Conservation (phyloP, 2,113 vertebrate genomes). For the Oxygymnocypris stewartii region DNA sequence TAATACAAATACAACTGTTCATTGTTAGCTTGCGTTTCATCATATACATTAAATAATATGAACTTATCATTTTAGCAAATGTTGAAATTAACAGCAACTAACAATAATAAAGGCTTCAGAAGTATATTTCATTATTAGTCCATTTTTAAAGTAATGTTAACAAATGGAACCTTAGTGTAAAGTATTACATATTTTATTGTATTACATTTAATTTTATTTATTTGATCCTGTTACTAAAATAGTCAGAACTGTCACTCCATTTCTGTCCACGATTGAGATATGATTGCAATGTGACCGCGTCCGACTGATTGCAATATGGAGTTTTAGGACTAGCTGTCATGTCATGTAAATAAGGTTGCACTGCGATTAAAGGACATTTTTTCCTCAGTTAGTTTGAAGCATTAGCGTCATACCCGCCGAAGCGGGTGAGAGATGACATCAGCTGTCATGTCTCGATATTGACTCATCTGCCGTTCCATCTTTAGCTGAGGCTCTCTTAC, state of each 20-base stretch:
- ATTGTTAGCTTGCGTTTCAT: too few relatives aligned
- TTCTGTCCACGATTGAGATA: not conserved
- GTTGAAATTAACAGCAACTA: too few relatives aligned
- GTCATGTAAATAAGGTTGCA: not conserved
- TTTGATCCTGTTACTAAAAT: not conserved
- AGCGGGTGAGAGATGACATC: slow-evolving; percentile 12
- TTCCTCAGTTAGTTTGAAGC: not conserved
- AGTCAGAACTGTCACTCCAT: not conserved
- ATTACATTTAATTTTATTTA: not conserved
- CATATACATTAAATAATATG: too few relatives aligned
- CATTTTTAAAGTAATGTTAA: not conserved
- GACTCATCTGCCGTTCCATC: slow-evolving; percentile 21
- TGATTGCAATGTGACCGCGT: not conserved
- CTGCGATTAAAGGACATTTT: not conserved
- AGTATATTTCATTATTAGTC: too few relatives aligned
- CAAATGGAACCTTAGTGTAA: not conserved
- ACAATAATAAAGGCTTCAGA: too few relatives aligned
- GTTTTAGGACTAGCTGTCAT: not conserved
- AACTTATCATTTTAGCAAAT: too few relatives aligned
- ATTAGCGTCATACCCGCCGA: slow-evolving; percentile 14
- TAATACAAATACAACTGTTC: too few relatives aligned
- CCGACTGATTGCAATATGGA: not conserved
- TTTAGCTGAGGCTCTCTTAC: slow-evolving; percentile 1
- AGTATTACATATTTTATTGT: not conserved
- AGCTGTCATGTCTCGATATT: slow-evolving; percentile 9